Percentiles rank a stretch among this genome's conserved stretches.
Evolutionary conservation across 2,113 vertebrate genomes (phyloP).

Genomic region (Neotragus moschatus): DNA sequence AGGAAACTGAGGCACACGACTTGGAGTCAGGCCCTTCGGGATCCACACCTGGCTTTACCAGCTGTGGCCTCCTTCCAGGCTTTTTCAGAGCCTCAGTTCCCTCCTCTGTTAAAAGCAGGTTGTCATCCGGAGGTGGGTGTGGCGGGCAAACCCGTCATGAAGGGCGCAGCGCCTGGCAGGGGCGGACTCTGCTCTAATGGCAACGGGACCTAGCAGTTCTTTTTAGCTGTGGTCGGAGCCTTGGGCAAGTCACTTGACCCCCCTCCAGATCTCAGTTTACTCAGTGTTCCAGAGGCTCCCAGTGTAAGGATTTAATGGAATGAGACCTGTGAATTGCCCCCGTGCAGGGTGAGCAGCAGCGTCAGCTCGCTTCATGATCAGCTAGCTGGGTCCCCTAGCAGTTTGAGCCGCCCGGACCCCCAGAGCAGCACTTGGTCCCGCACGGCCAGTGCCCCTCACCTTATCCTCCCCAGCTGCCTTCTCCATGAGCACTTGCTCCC

Average conservation of each 20-base stretch:
- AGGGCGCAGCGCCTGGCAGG: background rate
- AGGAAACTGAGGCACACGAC: background rate
- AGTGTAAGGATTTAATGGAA: background rate
- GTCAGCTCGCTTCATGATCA: background rate
- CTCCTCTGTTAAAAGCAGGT: background rate
- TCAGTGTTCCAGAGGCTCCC: background rate
- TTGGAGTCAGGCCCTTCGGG: background rate
- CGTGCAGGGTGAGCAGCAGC: no score
- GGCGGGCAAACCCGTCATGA: background rate
- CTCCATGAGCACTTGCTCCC: background rate
- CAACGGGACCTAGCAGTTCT: background rate
- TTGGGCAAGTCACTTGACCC: background rate
- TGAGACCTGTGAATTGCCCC: background rate
- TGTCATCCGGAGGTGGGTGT: background rate
- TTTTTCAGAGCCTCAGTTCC: background rate
- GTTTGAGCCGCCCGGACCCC: background rate
- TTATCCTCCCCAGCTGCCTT: background rate
- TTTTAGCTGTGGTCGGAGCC: background rate
- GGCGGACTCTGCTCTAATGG: background rate
- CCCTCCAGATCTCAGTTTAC: background rate
- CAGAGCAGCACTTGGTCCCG: background rate
- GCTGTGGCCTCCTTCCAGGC: background rate
- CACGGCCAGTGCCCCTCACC: rapidly evolving
- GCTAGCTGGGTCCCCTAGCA: background rate
- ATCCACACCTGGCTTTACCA: background rate